Evolutionary conservation across 2,888 invertebrate species (phyloP), one percentile per base, ranked within the genome.

Genomic region (Augiades crinisus): DNA sequence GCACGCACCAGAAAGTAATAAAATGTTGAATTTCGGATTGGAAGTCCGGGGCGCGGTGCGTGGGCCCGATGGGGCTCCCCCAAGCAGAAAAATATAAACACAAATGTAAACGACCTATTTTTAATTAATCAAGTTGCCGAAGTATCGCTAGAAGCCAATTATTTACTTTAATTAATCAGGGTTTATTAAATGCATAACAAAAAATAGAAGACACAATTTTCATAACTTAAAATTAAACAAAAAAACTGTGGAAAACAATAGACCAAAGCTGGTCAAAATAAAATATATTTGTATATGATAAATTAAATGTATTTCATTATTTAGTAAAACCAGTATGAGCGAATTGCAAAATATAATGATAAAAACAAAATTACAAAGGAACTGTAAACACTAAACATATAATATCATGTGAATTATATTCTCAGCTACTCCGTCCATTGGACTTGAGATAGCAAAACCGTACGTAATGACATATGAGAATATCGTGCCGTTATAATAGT

Each of bases 401-500:
- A 27, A 27, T 27, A 27, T 10, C 10, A 27, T 27, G n/a, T 34
- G 31, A 34, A 22, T 13, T 22, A 21, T 45, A 45, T 17, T 34
- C 22, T 22, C 27, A 12, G n/a, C 3, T 27, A 5, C n/a, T 14
- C 22, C 17, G 44, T 45, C 22, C 33, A 45, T 22, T 45, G 33
- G n/a, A 45, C 33, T 22, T 45, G 44, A 33, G 44, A 45, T 34
- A 45, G 33, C 44, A 21, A 45, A 43, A 13, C 43, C 8, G 21
- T 34, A 7, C 22, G 21, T 45, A 45, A 45, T 45, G 44, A 22
- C 33, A 34, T 17, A 41, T n/a, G 41, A 30, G 41, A 41, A 43
- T 43, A 43, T 43, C 31, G 24, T 43, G 37, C 46, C 46, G 36
- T 46, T 46, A 46, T 46, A 37, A 46, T 46, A 36, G 46, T 46